Evolutionary conservation across 2,797 vertebrate genomes (phyloP).

Genomic region (Oryzias dopingdopingensis): DNA sequence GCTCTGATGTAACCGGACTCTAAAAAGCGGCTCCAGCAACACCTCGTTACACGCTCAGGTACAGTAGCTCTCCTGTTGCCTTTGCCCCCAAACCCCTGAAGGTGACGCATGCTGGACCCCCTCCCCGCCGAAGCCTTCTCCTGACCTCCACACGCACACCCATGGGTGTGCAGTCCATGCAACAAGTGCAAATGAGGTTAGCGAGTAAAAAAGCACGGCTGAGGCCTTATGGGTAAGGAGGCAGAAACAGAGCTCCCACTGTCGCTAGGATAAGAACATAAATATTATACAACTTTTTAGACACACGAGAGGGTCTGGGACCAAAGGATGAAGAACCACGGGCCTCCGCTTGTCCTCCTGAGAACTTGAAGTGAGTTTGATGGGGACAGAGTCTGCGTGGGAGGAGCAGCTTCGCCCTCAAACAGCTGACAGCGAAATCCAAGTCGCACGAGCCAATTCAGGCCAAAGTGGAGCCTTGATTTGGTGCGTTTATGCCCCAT

Average conservation of each 20-base stretch:
- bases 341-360: too few species aligned
- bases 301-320: conserved; percentile 7
- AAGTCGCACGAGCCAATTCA: conserved; percentile 34
- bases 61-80: conserved; percentile 52
- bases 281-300: conserved; percentile 78
- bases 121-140: conserved; percentile 38
- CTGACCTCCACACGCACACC: conserved; percentile 52
- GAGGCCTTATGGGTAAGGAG: conserved; percentile 31
- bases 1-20: conserved; percentile 70
- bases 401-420: conserved; percentile 27
- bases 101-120: conserved; percentile 54
- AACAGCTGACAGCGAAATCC: conserved; percentile 62
- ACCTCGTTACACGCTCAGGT: conserved; percentile 71
- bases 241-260: conserved; percentile 52
- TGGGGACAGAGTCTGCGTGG: too few species aligned
- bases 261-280: conserved; percentile 33
- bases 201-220: conserved; percentile 66
- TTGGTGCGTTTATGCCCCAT: conserved; percentile 70
- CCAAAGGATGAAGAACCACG: too few species aligned
- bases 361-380: too few species aligned
- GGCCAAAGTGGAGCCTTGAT: conserved; percentile 65
- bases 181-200: conserved; percentile 80
- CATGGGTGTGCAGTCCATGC: conserved; percentile 74
- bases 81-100: conserved; percentile 60
- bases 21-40: conserved; percentile 70